phyloP scores from a whole-genome alignment of 2,113 vertebrate species.

The Engraulis encrasicolus region DNA sequence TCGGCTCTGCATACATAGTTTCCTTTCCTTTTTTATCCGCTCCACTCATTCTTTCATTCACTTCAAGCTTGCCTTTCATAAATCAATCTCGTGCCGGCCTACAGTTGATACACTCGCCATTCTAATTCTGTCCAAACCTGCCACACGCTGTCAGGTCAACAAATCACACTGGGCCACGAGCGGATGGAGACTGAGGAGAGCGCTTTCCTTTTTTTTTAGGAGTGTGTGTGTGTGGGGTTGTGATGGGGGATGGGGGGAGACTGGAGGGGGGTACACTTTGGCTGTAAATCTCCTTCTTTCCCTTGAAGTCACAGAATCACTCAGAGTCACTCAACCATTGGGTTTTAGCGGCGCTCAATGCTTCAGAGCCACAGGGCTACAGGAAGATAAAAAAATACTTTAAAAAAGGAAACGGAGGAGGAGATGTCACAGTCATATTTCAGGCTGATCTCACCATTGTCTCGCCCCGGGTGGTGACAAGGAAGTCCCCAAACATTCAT shows the following conservation, averaged over 20 bases:
- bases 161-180: not conserved
- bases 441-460: not conserved
- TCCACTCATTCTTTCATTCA: not conserved
- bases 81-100: not conserved
- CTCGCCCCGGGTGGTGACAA: not conserved
- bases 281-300: not conserved
- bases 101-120: not conserved
- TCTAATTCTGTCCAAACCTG: not conserved
- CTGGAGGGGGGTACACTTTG: not conserved
- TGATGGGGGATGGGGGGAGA: not conserved
- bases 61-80: not conserved
- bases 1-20: not conserved
- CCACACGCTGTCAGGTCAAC: not conserved
- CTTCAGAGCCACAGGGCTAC: constrained; percentile 14
- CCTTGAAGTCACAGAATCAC: constrained; percentile 12
- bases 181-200: not conserved
- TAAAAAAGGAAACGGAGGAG: too few relatives aligned
- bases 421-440: constrained; percentile 10
- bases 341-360: not conserved
- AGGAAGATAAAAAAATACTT: not conserved
- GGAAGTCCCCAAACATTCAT: not conserved
- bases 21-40: not conserved
- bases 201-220: not conserved
- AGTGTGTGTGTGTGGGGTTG: too few relatives aligned
- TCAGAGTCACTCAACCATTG: not conserved